Evolutionary conservation across 2,888 invertebrate genomes (phyloP), one percentile per base, ranked within the genome.

Genomic region (Allophyes oxyacanthae): DNA sequence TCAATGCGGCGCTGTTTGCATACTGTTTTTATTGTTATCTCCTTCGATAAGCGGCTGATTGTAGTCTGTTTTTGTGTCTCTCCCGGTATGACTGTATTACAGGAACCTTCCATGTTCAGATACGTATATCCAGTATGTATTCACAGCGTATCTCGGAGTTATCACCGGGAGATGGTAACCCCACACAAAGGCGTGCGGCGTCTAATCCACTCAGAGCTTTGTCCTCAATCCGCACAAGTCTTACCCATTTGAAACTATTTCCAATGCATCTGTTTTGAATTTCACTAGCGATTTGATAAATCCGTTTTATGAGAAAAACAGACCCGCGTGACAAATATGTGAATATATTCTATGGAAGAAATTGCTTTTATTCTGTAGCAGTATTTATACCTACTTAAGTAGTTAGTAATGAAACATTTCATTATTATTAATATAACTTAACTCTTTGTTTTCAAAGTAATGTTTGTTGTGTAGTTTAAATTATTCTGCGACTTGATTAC

Each of bases 171-270:
- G 54, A 51, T 64, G 55, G 50, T 52, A 43, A 44, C 43, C 58
- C 58, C 50, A 41, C 41, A 36, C 55, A 53, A 52, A 43, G 62
- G 53, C 55, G 44, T 37, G 51, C 50, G 55, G 48, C 42, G 57
- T 50, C 58, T 76, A 74, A 77, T 78, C 77, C 72, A 76, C 77
- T 77, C 60, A 53, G 46, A 65, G 65, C 53, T 51, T 58, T 64
- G 64, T 55, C 62, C 64, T 46, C 62, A 52, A 62, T 73, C 61
- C 54, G 37, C 53, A 10, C 42, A 49, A 44, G 59, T 64, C 52
- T 49, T 20, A 59, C 41, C 55, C 44, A 66, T 56, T 58, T 56
- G 40, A 44, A 72, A 73, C 64, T 65, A 61, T 67, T 61, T 64
- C 54, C 64, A 71, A 64, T 73, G 69, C 74, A 66, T 50, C 66